These are phyloP conservation scores for Tokudaia muenninki DNA, from an alignment of 2,797 vertebrate species.

Conservation along the genomic window DNA sequence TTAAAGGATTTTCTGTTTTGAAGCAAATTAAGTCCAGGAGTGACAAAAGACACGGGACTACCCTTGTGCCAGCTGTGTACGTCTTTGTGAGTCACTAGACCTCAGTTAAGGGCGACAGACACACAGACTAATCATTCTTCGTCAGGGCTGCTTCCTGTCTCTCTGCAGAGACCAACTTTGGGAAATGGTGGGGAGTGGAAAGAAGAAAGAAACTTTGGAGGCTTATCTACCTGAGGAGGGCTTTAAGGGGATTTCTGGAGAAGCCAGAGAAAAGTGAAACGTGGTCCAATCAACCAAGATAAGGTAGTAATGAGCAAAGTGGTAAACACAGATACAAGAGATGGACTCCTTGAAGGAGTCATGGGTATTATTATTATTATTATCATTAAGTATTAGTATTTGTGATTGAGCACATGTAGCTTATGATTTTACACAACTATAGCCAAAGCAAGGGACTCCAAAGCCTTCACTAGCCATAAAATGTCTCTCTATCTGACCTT, in stretches of 20 bases:
- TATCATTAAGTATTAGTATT: background rate
- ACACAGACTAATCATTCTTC: slow-evolving; percentile 79
- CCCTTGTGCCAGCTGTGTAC: slow-evolving; percentile 78
- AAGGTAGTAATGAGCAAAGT: slow-evolving; percentile 71
- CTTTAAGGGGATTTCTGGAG: slow-evolving; percentile 75
- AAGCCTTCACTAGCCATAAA: background rate
- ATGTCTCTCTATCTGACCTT: background rate
- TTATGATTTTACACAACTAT: slow-evolving; percentile 63
- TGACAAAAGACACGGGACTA: slow-evolving; percentile 81
- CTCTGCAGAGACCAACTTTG: slow-evolving; percentile 80
- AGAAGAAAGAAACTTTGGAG: slow-evolving; percentile 75
- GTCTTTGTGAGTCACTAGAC: slow-evolving; percentile 84
- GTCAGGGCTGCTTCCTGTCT: slow-evolving; percentile 82
- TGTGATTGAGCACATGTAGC: slow-evolving; percentile 17
- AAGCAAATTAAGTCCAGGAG: slow-evolving; percentile 79
- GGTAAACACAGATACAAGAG: slow-evolving; percentile 70
- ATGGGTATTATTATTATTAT: background rate
- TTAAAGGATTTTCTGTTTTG: slow-evolving; percentile 75
- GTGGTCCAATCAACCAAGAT: slow-evolving; percentile 76
- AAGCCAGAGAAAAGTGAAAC: slow-evolving; percentile 81
- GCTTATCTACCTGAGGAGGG: slow-evolving; percentile 73
- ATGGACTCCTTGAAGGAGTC: slow-evolving; percentile 36
- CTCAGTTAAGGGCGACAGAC: slow-evolving; percentile 69
- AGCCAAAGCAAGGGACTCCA: background rate
- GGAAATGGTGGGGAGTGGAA: slow-evolving; percentile 84